A percentile compares a stretch with the other conserved stretches of the same genome.
Evolutionary conservation across 2,113 vertebrate species (phyloP).

Genomic region (Glaucomys volans): DNA sequence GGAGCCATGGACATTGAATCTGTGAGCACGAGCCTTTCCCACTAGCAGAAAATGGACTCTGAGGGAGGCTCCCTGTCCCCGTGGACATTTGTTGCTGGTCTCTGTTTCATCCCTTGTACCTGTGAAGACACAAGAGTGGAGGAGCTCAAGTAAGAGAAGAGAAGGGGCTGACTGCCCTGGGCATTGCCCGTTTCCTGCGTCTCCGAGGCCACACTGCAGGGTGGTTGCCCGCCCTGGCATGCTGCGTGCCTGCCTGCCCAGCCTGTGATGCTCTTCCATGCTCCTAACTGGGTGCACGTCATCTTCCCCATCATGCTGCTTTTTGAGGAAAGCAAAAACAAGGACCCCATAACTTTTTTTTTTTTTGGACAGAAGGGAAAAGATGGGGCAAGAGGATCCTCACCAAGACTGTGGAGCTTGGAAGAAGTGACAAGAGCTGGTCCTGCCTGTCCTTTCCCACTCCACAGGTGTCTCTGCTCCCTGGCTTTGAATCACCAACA

Average conservation of each 20-base stretch:
- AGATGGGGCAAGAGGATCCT: conserved; percentile 10
- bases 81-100: background rate
- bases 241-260: background rate
- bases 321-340: conserved; percentile 44
- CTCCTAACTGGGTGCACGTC: background rate
- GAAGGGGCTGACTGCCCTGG: too few relatives aligned
- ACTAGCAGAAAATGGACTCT: background rate
- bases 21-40: background rate
- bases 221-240: accelerated
- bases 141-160: background rate
- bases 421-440: background rate
- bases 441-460: background rate
- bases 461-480: conserved; percentile 49
- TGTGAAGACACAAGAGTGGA: background rate
- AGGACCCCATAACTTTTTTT: background rate
- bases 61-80: too few relatives aligned
- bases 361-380: background rate
- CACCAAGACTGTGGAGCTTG: too few relatives aligned
- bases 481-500: conserved; percentile 70
- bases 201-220: background rate
- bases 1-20: too few relatives aligned
- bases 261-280: accelerated
- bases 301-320: background rate
- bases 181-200: too few relatives aligned
- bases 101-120: background rate